Base-by-base conservation (phyloP, 2,888 invertebrate species). In the Chorisops tibialis region DNA sequence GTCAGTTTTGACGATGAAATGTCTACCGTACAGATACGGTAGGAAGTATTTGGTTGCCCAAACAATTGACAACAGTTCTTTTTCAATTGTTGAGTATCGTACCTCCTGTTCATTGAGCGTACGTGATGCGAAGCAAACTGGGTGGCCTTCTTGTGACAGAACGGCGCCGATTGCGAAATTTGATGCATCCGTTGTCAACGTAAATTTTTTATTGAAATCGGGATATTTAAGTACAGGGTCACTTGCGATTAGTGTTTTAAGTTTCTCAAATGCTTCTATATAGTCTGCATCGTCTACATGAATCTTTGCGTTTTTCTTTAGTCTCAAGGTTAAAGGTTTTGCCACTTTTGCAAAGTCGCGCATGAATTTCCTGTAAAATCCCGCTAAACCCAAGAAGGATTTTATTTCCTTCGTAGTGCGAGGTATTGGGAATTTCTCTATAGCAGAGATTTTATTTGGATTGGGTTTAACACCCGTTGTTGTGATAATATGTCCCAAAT, bases 11-110 rank as follows among this genome's bases (percentile, higher is more conserved):
- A 73, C 63, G 11, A 52, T 63, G 54, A 73, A 72, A 38, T 64
- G 66, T 62, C 65, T 47, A 1, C 72, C 72, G 56, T 67, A 72
- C 11, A 74, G 14, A 61, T 73, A 73, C 0, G 70, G 70, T 39
- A 69, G 47, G 50, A 70, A 72, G 62, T 71, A 67, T 52, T 69
- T 66, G 1, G n/a, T n/a, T n/a, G n/a, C n/a, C n/a, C n/a, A n/a
- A n/a, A n/a, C n/a, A n/a, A n/a, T n/a, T n/a, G n/a, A 70, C 4
- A 68, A 39, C 1, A 71, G 38, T 65, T 72, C 72, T 52, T 68
- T 69, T 51, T 71, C 71, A 1, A 67, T 69, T 0, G 70, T 69
- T 1, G 65, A 62, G 24, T 72, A 73, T 18, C 68, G 70, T 12
- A 30, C 18, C 64, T 72, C 71, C 1, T 51, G n/a, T n/a, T 51